Evolutionary conservation across 2,888 invertebrate genomes (phyloP).

Genomic region (Drosophila aldrichi): DNA sequence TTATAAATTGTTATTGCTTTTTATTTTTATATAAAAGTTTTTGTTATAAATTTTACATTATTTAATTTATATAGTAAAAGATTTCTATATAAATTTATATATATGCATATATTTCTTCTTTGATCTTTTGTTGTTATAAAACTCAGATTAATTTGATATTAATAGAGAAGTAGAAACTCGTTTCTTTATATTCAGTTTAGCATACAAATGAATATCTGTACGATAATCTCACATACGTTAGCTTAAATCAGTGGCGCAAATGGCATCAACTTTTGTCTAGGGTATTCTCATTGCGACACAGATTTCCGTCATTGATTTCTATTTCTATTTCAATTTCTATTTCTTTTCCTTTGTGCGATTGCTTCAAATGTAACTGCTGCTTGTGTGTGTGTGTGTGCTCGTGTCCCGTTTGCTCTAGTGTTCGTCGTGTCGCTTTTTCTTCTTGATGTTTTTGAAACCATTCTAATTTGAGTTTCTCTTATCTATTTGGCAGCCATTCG

Average conservation of each 20-base stretch:
- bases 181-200: neutral
- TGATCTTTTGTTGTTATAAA: too few relatives aligned
- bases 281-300: neutral
- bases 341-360: slow-evolving; percentile 2
- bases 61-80: too few relatives aligned
- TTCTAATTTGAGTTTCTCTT: slow-evolving; percentile 29
- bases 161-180: neutral
- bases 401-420: slow-evolving; percentile 8
- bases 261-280: neutral
- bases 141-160: too few relatives aligned
- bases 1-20: too few relatives aligned
- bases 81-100: too few relatives aligned
- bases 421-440: neutral
- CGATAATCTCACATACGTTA: neutral
- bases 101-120: too few relatives aligned
- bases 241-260: neutral
- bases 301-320: slow-evolving; percentile 1
- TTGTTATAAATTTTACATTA: too few relatives aligned
- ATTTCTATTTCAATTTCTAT: slow-evolving; percentile 15
- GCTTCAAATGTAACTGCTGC: slow-evolving; percentile 1
- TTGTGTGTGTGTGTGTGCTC: slow-evolving; percentile 10
- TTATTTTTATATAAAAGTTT: too few relatives aligned
- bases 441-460: too few relatives aligned
- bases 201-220: neutral
- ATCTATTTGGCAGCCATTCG: slow-evolving; percentile 22